Percentiles rank a stretch among this genome's conserved stretches.
phyloP scores from a whole-genome alignment of 2,797 vertebrate genomes.

The Sardinella longiceps region DNA sequence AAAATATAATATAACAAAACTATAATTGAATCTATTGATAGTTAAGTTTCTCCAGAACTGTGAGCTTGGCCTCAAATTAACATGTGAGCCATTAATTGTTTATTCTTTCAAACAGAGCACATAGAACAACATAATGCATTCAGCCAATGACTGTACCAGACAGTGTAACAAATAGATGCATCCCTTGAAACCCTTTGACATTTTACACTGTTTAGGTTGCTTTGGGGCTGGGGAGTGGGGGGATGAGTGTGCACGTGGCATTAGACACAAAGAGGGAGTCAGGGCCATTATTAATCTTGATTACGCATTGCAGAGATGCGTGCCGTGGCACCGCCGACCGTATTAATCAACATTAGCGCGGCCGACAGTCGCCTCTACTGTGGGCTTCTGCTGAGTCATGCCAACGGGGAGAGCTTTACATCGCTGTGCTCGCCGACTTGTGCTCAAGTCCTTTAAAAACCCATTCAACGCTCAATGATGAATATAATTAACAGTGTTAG shows the following conservation, averaged over 20 bases:
- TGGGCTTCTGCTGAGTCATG: slow-evolving; percentile 80
- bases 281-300: slow-evolving; percentile 87
- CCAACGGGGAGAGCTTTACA: slow-evolving; percentile 64
- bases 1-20: too few species aligned
- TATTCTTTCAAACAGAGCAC: slow-evolving; percentile 26
- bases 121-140: not conserved
- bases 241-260: slow-evolving; percentile 65
- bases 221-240: slow-evolving; percentile 45
- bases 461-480: not conserved
- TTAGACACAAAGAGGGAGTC: slow-evolving; percentile 79
- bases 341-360: slow-evolving; percentile 93
- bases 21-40: not conserved
- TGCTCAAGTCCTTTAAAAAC: slow-evolving; percentile 26
- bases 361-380: slow-evolving; percentile 67
- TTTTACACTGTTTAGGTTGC: slow-evolving; percentile 78
- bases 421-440: slow-evolving; percentile 50
- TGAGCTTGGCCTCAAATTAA: slow-evolving; percentile 19
- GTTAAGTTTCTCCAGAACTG: not conserved
- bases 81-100: slow-evolving; percentile 29
- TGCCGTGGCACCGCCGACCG: slow-evolving; percentile 79
- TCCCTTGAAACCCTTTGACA: slow-evolving; percentile 64
- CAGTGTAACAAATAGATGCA: slow-evolving; percentile 32
- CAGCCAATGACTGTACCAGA: slow-evolving; percentile 36
- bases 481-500: slow-evolving; percentile 17
- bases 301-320: slow-evolving; percentile 83